A percentile compares a stretch with the other conserved stretches of the same genome.
These are phyloP conservation scores for Eristalis arbustorum DNA, from an alignment of 2,888 invertebrate species.

Conservation along the genomic window DNA sequence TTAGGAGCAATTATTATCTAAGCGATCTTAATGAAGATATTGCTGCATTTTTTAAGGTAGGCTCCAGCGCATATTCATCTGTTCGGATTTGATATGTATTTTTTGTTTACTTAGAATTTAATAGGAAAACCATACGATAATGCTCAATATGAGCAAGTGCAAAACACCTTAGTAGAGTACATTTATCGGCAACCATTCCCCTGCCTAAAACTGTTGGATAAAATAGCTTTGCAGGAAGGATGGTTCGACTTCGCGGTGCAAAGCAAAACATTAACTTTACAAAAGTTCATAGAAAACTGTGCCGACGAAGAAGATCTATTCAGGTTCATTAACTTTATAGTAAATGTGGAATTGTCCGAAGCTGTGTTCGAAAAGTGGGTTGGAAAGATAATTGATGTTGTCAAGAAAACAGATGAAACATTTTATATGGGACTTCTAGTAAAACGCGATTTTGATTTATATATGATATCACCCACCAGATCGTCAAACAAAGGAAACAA, in stretches of 20 bases:
- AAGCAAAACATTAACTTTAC: conserved; percentile 21
- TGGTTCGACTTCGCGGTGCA: neutral
- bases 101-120: conserved; percentile 27
- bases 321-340: conserved; percentile 49
- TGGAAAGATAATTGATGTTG: conserved; percentile 19
- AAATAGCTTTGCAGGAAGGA: neutral
- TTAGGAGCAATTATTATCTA: conserved; percentile 35
- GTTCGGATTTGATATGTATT: neutral
- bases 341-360: conserved; percentile 29
- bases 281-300: conserved; percentile 28
- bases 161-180: conserved; percentile 20
- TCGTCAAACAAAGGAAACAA: conserved; percentile 61
- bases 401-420: conserved; percentile 37
- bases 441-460: conserved; percentile 22
- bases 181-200: conserved; percentile 35
- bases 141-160: conserved; percentile 6
- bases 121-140: neutral
- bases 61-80: neutral
- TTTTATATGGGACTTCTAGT: conserved; percentile 73
- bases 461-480: neutral
- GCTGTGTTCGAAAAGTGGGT: neutral
- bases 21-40: conserved; percentile 38
- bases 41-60: conserved; percentile 49
- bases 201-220: conserved; percentile 29
- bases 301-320: conserved; percentile 11